These are phyloP conservation scores for Potamilus streckersoni DNA, from an alignment of 1,140 invertebrate species.

Conservation along the genomic window DNA sequence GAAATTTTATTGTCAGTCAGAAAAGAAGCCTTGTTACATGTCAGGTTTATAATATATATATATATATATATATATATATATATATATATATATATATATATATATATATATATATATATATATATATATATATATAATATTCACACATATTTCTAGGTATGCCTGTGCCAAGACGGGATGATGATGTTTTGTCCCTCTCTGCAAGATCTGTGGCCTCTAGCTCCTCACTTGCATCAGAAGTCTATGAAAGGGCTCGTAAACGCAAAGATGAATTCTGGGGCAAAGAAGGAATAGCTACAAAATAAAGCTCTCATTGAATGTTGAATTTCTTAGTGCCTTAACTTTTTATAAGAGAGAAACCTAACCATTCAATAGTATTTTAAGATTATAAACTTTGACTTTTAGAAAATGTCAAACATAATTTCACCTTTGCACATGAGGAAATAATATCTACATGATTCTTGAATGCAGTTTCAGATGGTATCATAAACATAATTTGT, in stretches of 20 bases:
- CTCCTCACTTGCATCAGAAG: slow-evolving; percentile 77
- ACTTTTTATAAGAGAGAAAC: no score
- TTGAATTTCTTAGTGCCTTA: no score
- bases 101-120: not conserved
- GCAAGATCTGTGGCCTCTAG: slow-evolving; percentile 68
- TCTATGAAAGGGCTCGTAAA: slow-evolving; percentile 83
- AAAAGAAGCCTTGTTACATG: no score
- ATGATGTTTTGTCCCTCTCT: slow-evolving; percentile 57
- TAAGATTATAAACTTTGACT: no score
- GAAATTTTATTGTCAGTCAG: no score
- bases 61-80: not conserved
- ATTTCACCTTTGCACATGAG: no score
- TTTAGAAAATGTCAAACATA: no score
- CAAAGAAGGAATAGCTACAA: slow-evolving; percentile 29
- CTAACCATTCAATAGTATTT: no score
- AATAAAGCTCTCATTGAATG: not conserved
- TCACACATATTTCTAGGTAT: slow-evolving; percentile 32
- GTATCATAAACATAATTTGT: no score
- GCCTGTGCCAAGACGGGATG: slow-evolving; percentile 29
- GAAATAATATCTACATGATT: no score
- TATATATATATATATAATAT: not conserved
- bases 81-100: not conserved
- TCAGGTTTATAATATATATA: no score
- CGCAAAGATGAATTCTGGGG: slow-evolving; percentile 88
- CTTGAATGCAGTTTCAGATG: no score